Evolutionary conservation across 2,888 invertebrate species (phyloP), one percentile per base, ranked within the genome.

Genomic region (Nematopogon swammerdamellus): DNA sequence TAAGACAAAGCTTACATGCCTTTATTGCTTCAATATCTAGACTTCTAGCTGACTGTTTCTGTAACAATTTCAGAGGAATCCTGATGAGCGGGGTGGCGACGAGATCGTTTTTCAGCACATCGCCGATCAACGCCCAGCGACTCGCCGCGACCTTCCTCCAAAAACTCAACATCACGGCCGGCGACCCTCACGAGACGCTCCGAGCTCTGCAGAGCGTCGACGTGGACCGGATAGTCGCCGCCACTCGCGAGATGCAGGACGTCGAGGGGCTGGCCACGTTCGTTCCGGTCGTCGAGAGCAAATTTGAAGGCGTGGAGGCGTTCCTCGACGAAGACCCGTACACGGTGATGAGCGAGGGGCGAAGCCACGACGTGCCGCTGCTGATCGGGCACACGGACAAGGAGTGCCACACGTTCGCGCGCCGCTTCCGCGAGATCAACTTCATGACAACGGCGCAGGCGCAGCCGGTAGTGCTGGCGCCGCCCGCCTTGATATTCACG

Each of bases 161-260:
- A 51, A 50, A 73, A 62, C 59, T 87, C 70, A 84, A 63, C 49
- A 65, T 75, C 49, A 68, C 64, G 49, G 54, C 65, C 3, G 64
- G 66, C 0, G 64, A 70, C 45, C 57, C 69, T 1, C 65, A 67
- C 1, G 61, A 62, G 4, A 59, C 70, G 3, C 67, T 74, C 50
- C 58, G 59, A 19, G 60, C 61, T 50, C 65, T 80, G 2, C 56
- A 64, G n/a, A 49, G 60, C 2, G 50, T 64, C 49, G 70, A 74
- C 0, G 57, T 68, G 6, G 63, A 69, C 19, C 61, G 62, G 47
- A 62, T 79, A 16, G 60, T 61, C 53, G 60, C 61, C 11, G 71
- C 65, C n/a, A 65, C 73, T 49, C 56, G 53, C 29, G 42, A 55
- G 2, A 52, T 77, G 36, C 56, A 68, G 19, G 65, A 73, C 10